Evolutionary conservation across 2,797 vertebrate genomes (phyloP).

Genomic region (Hydrocynus forskahlii): DNA sequence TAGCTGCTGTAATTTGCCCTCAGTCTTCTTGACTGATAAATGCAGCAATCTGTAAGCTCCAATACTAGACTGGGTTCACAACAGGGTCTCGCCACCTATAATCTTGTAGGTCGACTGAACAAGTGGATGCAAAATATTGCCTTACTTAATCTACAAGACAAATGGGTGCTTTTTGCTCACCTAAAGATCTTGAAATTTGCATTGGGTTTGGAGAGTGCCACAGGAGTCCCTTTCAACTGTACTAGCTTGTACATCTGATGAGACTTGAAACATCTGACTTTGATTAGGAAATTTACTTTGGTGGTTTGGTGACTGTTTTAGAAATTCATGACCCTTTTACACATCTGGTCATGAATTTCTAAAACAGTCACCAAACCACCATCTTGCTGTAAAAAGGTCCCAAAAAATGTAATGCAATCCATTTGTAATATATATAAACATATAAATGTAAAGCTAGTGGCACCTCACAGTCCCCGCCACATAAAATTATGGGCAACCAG

Average conservation of each 20-base stretch:
- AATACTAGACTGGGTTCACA: conserved; percentile 3
- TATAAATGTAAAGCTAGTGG: too few species aligned
- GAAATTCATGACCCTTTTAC: too few species aligned
- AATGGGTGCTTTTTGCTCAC: conserved; percentile 17
- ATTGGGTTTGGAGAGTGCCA: conserved; percentile 68
- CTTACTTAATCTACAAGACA: conserved; percentile 40
- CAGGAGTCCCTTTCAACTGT: too few species aligned
- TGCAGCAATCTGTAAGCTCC: conserved; percentile 17
- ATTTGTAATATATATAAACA: too few species aligned
- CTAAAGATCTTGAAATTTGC: conserved; percentile 50
- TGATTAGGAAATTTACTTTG: too few species aligned
- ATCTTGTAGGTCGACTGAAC: conserved; percentile 24
- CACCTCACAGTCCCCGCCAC: too few species aligned
- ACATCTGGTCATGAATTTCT: too few species aligned
- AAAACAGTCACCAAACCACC: too few species aligned
- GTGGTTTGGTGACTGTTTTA: too few species aligned
- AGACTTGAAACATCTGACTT: background rate
- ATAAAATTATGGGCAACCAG: too few species aligned
- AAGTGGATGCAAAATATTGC: conserved; percentile 12
- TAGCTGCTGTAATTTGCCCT: conserved; percentile 55
- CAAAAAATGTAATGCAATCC: too few species aligned
- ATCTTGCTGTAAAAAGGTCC: too few species aligned
- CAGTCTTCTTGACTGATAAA: conserved; percentile 49
- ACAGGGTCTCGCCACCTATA: conserved; percentile 19
- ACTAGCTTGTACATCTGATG: conserved; percentile 33